Evolutionary conservation across 2,797 vertebrate species (phyloP), one percentile per base, ranked within the genome.

Genomic region (Pantherophis vulpinus): DNA sequence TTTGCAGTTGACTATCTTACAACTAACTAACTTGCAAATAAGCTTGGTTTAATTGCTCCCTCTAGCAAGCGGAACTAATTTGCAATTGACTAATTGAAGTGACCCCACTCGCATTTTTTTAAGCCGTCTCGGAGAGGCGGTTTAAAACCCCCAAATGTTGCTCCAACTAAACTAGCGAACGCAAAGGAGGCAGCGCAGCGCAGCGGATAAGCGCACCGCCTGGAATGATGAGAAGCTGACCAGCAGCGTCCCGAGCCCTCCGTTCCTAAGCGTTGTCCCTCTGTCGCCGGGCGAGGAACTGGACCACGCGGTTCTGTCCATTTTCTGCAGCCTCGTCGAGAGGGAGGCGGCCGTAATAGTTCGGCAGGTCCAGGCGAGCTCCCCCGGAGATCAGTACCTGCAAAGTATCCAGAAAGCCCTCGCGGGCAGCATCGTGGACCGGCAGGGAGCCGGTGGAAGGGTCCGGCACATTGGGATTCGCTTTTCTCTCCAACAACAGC

Each of bases 321-420:
- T 13, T 5, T 2, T 55, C 88, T 29, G n/a, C 79, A 51, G 97
- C 96, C 92, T 96, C 93, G 91, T 96, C 96, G 25, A 95, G 54
- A 1, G 97, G 97, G 66, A 95, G 95, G 74, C 91, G 95, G 8
- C 94, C 95, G 93, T 94, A 59, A 3, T 37, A 16, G 2, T 97
- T 96, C 1, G 61, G 92, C 92, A 95, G 89, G 9, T 97, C 96
- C 32, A 97, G n/a, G 47, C 55, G 89, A 6, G 94, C 97, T 13
- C 97, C 97, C 0, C 94, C 92, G 23, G 3, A 86, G 87, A 92
- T 93, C 94, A 97, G 92, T 7, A 55, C 88, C 79, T 27, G 20
- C 90, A 97, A 56, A 2, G 96, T 97, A 18, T 97, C 96, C 93
- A 97, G 90, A 94, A 96, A 97, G 9, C 97, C 96, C 54, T 94